A percentile compares a stretch with the other conserved stretches of the same genome.
Conservation (phyloP, 2,113 vertebrate genomes). For the Pycnonotus jocosus region DNA sequence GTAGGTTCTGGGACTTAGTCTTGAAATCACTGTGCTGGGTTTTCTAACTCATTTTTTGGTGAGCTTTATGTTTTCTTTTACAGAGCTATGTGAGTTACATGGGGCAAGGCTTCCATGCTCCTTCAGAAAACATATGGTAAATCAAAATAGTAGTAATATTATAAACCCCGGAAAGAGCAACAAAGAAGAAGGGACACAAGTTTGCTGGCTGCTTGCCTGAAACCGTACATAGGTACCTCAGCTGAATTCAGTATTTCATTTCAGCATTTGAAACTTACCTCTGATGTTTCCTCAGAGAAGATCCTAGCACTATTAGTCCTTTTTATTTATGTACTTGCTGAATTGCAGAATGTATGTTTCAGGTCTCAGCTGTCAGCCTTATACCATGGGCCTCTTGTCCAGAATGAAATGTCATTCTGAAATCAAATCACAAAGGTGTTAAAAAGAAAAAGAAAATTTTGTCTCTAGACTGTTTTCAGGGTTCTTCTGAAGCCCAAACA, state of each 20-base stretch:
- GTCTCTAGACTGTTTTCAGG: not conserved
- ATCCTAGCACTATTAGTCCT: not conserved
- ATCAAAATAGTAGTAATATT: not conserved
- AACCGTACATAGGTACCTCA: not conserved
- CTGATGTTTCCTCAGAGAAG: slow-evolving; percentile 26
- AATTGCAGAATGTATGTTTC: not conserved
- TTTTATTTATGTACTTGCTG: not conserved
- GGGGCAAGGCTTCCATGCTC: not conserved
- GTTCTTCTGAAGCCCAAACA: not conserved
- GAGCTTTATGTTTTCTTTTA: slow-evolving; percentile 15
- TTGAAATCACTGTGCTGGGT: not conserved
- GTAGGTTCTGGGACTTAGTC: not conserved
- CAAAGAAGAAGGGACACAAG: not conserved
- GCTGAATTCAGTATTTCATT: not conserved
- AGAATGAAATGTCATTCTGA: not conserved
- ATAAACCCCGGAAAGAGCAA: not conserved
- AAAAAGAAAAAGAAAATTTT: not conserved
- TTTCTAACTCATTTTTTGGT: not conserved
- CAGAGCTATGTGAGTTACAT: not conserved
- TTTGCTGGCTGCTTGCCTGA: not conserved
- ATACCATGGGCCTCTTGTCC: not conserved
- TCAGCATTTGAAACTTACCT: not conserved
- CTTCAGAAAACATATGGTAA: not conserved
- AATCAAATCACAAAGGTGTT: not conserved
- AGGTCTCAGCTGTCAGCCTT: not conserved